Percentiles rank a stretch among this genome's conserved stretches.
phyloP scores from a whole-genome alignment of 2,888 invertebrate species.

The Pristionchus exspectatus region DNA sequence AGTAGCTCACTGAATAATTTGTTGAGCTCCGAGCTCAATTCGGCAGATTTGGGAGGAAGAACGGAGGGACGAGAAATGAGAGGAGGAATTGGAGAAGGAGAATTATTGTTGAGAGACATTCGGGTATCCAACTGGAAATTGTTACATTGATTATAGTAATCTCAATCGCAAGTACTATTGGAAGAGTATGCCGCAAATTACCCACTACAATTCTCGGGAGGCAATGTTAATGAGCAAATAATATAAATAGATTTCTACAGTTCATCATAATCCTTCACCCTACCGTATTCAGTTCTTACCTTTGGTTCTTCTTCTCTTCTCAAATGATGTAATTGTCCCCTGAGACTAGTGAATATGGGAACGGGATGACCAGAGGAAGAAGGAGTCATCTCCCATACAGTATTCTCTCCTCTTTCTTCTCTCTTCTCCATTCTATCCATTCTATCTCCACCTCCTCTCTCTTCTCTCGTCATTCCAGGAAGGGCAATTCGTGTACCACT shows the following conservation, averaged over 20 bases:
- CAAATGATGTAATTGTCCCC: conserved; percentile 43
- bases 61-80: conserved; percentile 26
- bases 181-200: background rate
- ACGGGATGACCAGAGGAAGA: conserved; percentile 13
- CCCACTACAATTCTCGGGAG: background rate
- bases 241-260: background rate
- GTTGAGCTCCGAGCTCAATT: conserved; percentile 33
- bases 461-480: conserved; percentile 46
- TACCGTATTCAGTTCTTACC: background rate
- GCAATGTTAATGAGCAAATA: background rate
- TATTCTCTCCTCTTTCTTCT: conserved; percentile 23
- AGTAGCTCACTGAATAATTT: conserved; percentile 36
- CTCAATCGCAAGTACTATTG: background rate
- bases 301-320: conserved; percentile 44
- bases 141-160: background rate
- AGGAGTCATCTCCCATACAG: conserved; percentile 43
- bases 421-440: conserved; percentile 21
- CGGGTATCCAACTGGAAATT: conserved; percentile 15
- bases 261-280: background rate
- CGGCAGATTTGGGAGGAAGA: conserved; percentile 38
- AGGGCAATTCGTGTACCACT: conserved; percentile 31
- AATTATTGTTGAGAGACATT: conserved; percentile 43
- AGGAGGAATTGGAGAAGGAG: background rate
- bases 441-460: conserved; percentile 26
- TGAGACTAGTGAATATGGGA: conserved; percentile 26